Base-by-base conservation (phyloP, 1,140 invertebrate genomes). In the Hyphantria cunea region DNA sequence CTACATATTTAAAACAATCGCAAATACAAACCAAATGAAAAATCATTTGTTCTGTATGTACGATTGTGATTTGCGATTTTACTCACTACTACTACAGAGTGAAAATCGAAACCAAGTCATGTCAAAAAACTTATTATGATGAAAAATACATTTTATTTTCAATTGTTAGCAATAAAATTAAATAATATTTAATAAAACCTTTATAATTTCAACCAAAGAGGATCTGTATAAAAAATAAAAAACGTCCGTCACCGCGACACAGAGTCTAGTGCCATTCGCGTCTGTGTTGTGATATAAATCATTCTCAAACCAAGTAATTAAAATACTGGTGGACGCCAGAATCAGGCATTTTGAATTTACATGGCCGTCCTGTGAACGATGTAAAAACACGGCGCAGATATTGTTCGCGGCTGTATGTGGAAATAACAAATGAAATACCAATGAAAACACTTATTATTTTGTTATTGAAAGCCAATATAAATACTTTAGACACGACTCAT, bases 271-370 rank as follows among this genome's bases (percentile, higher is more conserved):
- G 83, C 75, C 78, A 82, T 81, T 84, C 81, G 77, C 64, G 77
- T 75, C 68, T 76, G 82, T 41, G 73, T 68, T 73, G 73, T 76
- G 73, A 78, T 74, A 86, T 90, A 90, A 90, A 90, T 90, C 86
- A 90, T 90, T 81, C 80, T 68, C 75, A 80, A 87, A 91, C 88
- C 86, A 82, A 88, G 85, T 91, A 91, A 91, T 91, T 91, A 91
- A 91, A 91, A 91, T 82, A 86, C 85, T 86, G 80, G 79, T 83
- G 84, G 80, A 85, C 78, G 84, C 80, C 80, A 84, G 81, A 90
- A 89, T 91, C 84, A 86, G 84, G 78, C 84, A 72, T 81, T 82
- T 80, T 74, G 78, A 82, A 84, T 89, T 58, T 82, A 89, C 84
- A 80, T 78, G 74, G 66, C 68, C 63, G 64, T 66, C 33, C 72